Evolutionary conservation across 2,113 vertebrate genomes (phyloP), one percentile per base, ranked within the genome.

Genomic region (Xenus cinereus): DNA sequence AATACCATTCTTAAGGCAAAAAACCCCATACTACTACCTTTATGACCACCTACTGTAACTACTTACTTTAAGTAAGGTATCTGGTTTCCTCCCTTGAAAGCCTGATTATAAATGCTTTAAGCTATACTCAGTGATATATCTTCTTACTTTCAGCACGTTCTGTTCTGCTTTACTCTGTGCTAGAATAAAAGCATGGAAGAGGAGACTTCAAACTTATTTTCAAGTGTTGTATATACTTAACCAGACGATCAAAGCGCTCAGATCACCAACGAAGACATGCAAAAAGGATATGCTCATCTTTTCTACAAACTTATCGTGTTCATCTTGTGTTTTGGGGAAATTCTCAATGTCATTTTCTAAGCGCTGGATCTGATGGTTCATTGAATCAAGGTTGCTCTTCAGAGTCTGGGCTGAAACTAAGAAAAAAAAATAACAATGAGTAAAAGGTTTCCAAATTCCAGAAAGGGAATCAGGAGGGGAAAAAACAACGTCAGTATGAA

Each of bases 211-310:
- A 71, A 6, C 7, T 21, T 8, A 4, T n/a, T 59, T 45, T 45
- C 24, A 46, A 35, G 18, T 4, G 46, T 13, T 75, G 41, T 18
- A 56, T 62, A 74, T 30, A 51, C n/a, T 87, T 30, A 4, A 28
- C 53, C n/a, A 94, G 48, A 88, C 2, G 11, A 84, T 56, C 6
- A 82, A 75, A 78, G 30, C 1, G 57, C 45, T 23, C 37, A 84
- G 54, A 57, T 33, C 14, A 16, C 32, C 82, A 83, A 27, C 0
- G 3, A 45, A 43, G 28, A 81, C 1, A 8, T 3, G 37, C 46
- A 89, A 62, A 98, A 99, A 99, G 99, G 99, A 99, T 99, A 99
- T 99, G 24, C 95, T 98, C 99, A 99, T 99, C 96, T 99, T 99
- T 96, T 99, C 98, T 43, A 99, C 99, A 98, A 99, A 99, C 98